phyloP scores from a whole-genome alignment of 2,113 vertebrate genomes.

The Anolis carolinensis region DNA sequence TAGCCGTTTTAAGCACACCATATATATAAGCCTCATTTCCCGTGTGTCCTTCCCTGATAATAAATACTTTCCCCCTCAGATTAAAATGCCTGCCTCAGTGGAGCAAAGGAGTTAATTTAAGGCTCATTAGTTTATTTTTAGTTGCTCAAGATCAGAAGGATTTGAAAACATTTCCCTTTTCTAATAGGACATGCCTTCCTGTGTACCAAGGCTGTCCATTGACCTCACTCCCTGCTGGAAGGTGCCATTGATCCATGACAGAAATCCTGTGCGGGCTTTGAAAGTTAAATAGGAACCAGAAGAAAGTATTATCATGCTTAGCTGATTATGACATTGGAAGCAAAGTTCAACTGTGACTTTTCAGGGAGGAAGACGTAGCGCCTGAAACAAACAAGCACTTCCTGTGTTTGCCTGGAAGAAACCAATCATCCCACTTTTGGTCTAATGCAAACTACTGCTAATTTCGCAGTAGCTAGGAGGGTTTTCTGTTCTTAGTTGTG shows the following conservation, averaged over 20 bases:
- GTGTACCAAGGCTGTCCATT: conserved; percentile 80
- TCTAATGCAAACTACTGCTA: conserved; percentile 82
- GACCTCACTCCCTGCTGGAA: conserved; percentile 80
- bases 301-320: conserved; percentile 77
- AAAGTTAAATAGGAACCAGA: conserved; percentile 74
- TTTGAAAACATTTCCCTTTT: conserved; percentile 82
- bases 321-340: conserved; percentile 77
- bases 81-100: conserved; percentile 66
- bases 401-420: conserved; percentile 79
- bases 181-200: conserved; percentile 83
- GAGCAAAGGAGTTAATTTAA: conserved; percentile 77
- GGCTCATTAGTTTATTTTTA: conserved; percentile 87
- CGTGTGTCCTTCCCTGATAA: conserved; percentile 78
- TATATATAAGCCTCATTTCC: conserved; percentile 82
- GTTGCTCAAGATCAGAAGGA: conserved; percentile 79
- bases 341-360: conserved; percentile 69
- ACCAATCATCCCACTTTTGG: conserved; percentile 78
- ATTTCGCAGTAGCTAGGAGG: conserved; percentile 86
- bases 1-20: conserved; percentile 73
- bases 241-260: conserved; percentile 85
- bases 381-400: conserved; percentile 84
- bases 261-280: conserved; percentile 78
- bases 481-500: conserved; percentile 81
- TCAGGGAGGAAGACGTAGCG: conserved; percentile 71
- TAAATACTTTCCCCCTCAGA: conserved; percentile 80